Evolutionary conservation across 2,888 invertebrate genomes (phyloP), one percentile per base, ranked within the genome.

Genomic region (Salticus scenicus): DNA sequence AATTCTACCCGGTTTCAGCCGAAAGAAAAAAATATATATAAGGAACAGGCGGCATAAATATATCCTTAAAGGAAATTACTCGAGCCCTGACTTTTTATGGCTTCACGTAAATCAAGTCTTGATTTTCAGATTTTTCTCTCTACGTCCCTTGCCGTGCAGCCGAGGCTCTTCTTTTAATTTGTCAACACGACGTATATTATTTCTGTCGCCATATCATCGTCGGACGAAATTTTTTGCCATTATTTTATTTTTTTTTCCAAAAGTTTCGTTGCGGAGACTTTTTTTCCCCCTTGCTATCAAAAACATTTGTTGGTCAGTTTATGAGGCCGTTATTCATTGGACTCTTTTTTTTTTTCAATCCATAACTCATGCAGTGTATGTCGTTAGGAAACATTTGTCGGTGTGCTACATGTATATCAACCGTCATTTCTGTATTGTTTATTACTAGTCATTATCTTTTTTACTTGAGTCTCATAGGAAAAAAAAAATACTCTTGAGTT

Each of bases 111-210:
- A 84, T 84, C 83, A 84, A 47, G 66, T 37, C 31, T 67, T 37
- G 67, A 67, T 67, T 67, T 72, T 57, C 37, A 66, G 41, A 57
- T 77, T 47, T 78, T 51, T 75, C 41, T 74, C 17, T 69, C 66
- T 12, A 31, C 66, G 67, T 67, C 66, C 77, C 51, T 31, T 31
- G 33, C 31, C 51, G n/a, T n/a, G n/a, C n/a, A 37, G 51, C 82
- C 51, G 28, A 1, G 24, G 64, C 73, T 41, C 41, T 37, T 28
- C 77, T 84, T 84, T 77, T 84, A 84, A 84, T 84, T 84, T 84
- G 83, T 84, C 83, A 84, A 84, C 83, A 77, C 66, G 37, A 66
- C 77, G 66, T 77, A 77, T 77, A 77, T 84, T 84, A 84, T 77
- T 84, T 77, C 73, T 77, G 83, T 77, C 83, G 57, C 73, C 77